Percentiles rank a stretch among this genome's conserved stretches.
Evolutionary conservation across 37 sponge, comb jelly and placozoan species (phyloP).

Genomic region (Halichondria panicea): DNA sequence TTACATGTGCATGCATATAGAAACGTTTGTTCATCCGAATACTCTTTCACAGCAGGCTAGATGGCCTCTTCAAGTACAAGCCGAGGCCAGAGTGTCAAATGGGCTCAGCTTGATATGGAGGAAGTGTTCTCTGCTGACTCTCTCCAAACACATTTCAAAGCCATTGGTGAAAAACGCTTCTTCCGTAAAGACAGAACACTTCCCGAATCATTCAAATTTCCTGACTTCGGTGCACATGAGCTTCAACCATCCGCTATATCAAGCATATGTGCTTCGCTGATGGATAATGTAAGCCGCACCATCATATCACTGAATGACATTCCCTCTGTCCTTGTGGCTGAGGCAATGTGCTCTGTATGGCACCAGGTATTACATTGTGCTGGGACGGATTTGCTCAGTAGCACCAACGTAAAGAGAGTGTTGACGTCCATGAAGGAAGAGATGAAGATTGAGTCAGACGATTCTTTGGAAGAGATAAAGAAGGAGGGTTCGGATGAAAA

Average conservation of each 20-base stretch:
- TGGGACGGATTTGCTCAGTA: constrained; percentile 1
- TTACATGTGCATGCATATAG: too few species aligned
- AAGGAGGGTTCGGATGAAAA: not conserved
- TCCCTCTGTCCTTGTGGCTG: constrained; percentile 14
- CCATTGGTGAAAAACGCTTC: not conserved
- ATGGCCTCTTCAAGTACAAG: too few species aligned
- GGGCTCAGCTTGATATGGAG: constrained; percentile 13
- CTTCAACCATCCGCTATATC: constrained; percentile 18
- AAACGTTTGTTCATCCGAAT: too few species aligned
- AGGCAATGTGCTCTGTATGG: constrained; percentile 25
- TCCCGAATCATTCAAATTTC: constrained; percentile 7
- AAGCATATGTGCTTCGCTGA: constrained; percentile 13
- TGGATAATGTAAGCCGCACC: not conserved
- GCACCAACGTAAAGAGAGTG: constrained; percentile 6
- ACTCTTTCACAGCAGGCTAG: too few species aligned
- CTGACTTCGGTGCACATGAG: constrained; percentile 31
- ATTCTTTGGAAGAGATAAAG: constrained; percentile 2
- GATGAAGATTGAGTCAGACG: not conserved
- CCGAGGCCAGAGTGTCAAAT: not conserved
- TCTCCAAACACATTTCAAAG: constrained; percentile 10
- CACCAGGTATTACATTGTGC: constrained; percentile 12
- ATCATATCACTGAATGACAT: constrained; percentile 28
- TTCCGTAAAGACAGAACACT: not conserved
- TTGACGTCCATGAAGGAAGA: constrained; percentile 23
- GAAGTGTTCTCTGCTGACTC: not conserved